phyloP scores from a whole-genome alignment of 1,140 invertebrate genomes.

The Piezodorus guildinii region DNA sequence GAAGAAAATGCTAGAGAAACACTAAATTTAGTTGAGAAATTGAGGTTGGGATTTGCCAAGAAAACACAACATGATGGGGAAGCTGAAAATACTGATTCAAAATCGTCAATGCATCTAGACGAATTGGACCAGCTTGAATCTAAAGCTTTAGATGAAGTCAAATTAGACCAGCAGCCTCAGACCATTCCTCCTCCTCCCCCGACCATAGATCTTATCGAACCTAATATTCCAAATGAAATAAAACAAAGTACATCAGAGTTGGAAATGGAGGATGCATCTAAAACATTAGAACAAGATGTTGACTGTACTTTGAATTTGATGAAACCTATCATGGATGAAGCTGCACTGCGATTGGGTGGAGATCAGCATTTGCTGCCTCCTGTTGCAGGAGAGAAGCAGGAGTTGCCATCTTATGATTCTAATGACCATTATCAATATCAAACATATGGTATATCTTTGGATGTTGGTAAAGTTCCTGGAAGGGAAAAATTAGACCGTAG shows the following conservation, averaged over 20 bases:
- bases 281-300: constrained; percentile 11
- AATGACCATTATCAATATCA: constrained; percentile 26
- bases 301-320: constrained; percentile 21
- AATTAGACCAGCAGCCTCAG: constrained; percentile 6
- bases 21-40: constrained; percentile 62
- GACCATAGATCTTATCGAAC: constrained; percentile 21
- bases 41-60: constrained; percentile 49
- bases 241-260: constrained; percentile 15
- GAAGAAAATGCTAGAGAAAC: constrained; percentile 63
- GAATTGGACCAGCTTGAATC: constrained; percentile 9
- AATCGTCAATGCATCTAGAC: constrained; percentile 8
- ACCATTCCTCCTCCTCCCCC: not conserved
- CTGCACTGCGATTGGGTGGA: not conserved
- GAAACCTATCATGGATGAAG: constrained; percentile 22
- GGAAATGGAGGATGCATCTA: constrained; percentile 2
- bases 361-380: constrained; percentile 12
- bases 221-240: constrained; percentile 22
- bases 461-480: constrained; percentile 28
- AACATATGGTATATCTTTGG: constrained; percentile 23
- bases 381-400: constrained; percentile 18
- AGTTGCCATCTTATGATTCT: constrained; percentile 18
- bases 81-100: constrained; percentile 14
- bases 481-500: constrained; percentile 36
- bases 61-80: constrained; percentile 36
- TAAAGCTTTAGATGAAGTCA: constrained; percentile 11